phyloP scores from a whole-genome alignment of 2,797 vertebrate genomes.

The Crax fasciolata region DNA sequence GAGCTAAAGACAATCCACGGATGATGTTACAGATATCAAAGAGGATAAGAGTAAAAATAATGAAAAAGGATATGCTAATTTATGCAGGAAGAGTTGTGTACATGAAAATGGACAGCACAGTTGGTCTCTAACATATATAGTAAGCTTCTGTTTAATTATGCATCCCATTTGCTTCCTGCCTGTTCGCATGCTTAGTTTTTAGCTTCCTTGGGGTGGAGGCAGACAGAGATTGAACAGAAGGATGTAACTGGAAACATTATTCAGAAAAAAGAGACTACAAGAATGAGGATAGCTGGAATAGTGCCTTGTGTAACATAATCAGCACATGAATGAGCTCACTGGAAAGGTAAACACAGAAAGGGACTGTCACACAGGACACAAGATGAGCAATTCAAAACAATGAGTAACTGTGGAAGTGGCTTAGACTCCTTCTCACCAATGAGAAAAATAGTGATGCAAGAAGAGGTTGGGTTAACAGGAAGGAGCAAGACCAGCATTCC shows the following conservation, averaged over 20 bases:
- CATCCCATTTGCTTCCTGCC: not conserved
- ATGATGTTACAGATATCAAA: not conserved
- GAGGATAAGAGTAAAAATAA: not conserved
- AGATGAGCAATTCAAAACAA: not conserved
- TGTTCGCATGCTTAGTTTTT: not conserved
- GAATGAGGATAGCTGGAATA: not conserved
- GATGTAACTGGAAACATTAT: not conserved
- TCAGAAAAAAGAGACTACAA: not conserved
- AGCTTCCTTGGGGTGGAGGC: not conserved
- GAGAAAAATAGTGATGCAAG: not conserved
- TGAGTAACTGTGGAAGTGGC: constrained; percentile 27
- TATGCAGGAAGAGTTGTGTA: not conserved
- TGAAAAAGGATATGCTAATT: not conserved
- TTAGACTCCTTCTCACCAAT: not conserved
- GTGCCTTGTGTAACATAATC: not conserved
- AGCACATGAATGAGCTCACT: not conserved
- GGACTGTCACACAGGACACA: not conserved
- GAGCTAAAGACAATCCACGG: not conserved
- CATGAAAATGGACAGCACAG: not conserved
- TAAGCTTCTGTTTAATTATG: not conserved
- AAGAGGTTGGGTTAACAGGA: not conserved
- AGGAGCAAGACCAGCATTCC: not conserved
- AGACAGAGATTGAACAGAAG: not conserved
- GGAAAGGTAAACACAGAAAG: constrained; percentile 50
- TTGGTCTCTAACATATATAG: not conserved